These are phyloP conservation scores for Dinothrombium tinctorium DNA, from an alignment of 1,140 invertebrate species.

Conservation along the genomic window DNA sequence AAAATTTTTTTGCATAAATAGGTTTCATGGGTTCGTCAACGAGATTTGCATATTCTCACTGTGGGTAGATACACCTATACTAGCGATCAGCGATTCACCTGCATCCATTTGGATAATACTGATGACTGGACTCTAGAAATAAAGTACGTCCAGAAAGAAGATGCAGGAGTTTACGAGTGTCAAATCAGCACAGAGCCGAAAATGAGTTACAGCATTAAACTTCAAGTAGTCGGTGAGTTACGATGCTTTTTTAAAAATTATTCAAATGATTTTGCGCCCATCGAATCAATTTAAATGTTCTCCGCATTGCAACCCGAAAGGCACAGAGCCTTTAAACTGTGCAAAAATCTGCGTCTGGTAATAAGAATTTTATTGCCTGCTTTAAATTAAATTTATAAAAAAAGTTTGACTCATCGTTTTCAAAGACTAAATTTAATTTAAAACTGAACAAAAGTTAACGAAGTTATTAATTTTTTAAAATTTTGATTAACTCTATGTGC, in stretches of 20 bases:
- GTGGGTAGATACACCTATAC: slow-evolving; percentile 73
- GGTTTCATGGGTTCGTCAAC: slow-evolving; percentile 69
- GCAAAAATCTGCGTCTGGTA: not conserved
- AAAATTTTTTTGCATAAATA: slow-evolving; percentile 28
- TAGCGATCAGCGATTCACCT: slow-evolving; percentile 69
- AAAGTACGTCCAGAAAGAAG: slow-evolving; percentile 65
- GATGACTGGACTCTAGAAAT: slow-evolving; percentile 78
- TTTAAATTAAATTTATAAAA: no score
- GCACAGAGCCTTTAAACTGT: not conserved
- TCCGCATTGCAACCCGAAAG: not conserved
- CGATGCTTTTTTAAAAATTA: not conserved
- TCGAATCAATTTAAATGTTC: not conserved
- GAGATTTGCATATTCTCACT: slow-evolving; percentile 67
- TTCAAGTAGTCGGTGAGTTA: slow-evolving; percentile 56
- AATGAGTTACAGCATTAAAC: slow-evolving; percentile 51
- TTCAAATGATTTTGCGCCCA: not conserved
- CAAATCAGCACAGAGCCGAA: slow-evolving; percentile 69
- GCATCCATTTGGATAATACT: slow-evolving; percentile 48
- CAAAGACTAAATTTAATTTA: no score
- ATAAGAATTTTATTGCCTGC: no score
- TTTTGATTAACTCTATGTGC: no score
- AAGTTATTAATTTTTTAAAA: no score
- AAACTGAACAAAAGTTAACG: no score
- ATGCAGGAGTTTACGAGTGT: slow-evolving; percentile 70
- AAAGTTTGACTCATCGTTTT: no score